These are phyloP conservation scores for Clamator glandarius DNA, from an alignment of 2,797 vertebrate genomes.

Conservation along the genomic window DNA sequence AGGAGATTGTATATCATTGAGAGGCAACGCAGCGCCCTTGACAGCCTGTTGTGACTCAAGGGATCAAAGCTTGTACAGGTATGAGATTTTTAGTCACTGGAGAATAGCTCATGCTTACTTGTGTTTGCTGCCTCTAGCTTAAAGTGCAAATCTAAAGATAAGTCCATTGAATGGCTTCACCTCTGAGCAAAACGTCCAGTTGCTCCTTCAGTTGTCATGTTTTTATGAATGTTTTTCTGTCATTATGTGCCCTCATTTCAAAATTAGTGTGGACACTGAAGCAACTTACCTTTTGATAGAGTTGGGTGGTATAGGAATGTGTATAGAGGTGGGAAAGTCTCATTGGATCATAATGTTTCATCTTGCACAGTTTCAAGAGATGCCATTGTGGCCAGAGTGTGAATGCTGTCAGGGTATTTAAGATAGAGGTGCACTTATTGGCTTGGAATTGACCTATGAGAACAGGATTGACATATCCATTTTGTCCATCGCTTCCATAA, in stretches of 20 bases:
- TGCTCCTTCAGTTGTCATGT: neutral
- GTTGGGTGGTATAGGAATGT: neutral
- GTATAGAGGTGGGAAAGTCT: neutral
- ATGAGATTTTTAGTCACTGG: neutral
- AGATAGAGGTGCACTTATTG: neutral
- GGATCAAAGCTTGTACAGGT: neutral
- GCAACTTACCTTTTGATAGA: neutral
- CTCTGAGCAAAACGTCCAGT: neutral
- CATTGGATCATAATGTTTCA: neutral
- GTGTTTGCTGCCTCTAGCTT: neutral
- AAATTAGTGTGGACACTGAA: neutral
- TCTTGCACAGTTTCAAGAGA: neutral
- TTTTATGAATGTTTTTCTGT: neutral
- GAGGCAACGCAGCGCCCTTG: neutral
- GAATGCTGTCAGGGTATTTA: neutral
- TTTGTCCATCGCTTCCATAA: neutral
- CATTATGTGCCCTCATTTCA: neutral
- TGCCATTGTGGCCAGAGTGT: neutral
- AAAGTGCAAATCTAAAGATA: neutral
- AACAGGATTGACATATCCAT: neutral
- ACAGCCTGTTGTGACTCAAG: neutral
- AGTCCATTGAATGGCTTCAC: neutral
- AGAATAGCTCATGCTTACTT: neutral
- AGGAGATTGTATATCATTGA: neutral
- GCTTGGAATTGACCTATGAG: neutral